phyloP scores from a whole-genome alignment of 2,113 vertebrate species.

The Pangasianodon gigas region DNA sequence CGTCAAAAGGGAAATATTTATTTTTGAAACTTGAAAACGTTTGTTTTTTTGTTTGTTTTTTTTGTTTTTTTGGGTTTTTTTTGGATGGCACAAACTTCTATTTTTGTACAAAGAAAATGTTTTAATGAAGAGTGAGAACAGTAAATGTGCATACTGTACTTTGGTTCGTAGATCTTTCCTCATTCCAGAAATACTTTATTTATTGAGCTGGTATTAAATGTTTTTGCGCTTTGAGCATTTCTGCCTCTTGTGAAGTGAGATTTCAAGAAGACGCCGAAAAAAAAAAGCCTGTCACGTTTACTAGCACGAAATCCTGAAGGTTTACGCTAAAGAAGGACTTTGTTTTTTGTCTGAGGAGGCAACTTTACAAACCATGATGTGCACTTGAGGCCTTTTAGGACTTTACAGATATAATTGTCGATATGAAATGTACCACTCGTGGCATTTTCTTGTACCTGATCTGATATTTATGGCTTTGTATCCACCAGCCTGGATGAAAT shows the following conservation, averaged over 20 bases:
- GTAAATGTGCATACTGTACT: slow-evolving; percentile 35
- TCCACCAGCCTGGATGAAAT: background rate
- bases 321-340: slow-evolving; percentile 17
- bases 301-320: slow-evolving; percentile 2
- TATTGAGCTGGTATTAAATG: slow-evolving; percentile 48
- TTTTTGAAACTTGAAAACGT: slow-evolving; percentile 65
- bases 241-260: slow-evolving; percentile 23
- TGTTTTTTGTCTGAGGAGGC: background rate
- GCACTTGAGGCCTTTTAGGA: slow-evolving; percentile 23
- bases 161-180: slow-evolving; percentile 28
- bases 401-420: background rate
- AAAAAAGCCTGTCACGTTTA: slow-evolving; percentile 4
- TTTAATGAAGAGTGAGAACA: slow-evolving; percentile 40
- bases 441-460: background rate
- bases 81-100: slow-evolving; percentile 62
- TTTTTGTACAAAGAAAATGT: slow-evolving; percentile 60
- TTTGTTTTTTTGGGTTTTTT: background rate
- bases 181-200: slow-evolving; percentile 51
- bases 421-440: background rate
- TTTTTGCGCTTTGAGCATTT: slow-evolving; percentile 33
- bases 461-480: background rate
- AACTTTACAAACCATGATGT: background rate
- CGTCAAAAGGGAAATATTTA: slow-evolving; percentile 60
- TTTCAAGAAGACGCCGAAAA: background rate
- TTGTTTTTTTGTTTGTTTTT: background rate